phyloP scores from a whole-genome alignment of 2,113 vertebrate genomes.

The Uria lomvia region DNA sequence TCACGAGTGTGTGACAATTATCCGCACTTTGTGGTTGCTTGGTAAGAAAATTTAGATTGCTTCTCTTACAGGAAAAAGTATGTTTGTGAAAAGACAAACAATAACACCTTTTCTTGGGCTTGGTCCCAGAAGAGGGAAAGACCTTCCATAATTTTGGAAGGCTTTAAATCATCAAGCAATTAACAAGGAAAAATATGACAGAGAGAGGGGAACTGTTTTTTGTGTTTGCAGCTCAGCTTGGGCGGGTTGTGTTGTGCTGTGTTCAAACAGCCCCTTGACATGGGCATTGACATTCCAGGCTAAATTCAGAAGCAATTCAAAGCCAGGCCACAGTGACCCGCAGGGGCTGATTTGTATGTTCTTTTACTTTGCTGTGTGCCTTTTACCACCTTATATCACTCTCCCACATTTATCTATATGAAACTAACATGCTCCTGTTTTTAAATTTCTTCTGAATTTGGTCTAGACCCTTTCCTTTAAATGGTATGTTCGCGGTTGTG shows the following conservation, averaged over 20 bases:
- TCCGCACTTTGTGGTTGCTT: background rate
- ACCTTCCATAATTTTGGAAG: background rate
- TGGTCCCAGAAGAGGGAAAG: background rate
- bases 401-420: background rate
- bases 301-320: background rate
- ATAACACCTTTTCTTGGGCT: background rate
- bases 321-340: background rate
- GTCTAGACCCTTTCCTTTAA: background rate
- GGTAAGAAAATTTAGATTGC: background rate
- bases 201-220: background rate
- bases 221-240: background rate
- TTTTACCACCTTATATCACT: background rate
- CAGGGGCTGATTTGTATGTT: background rate
- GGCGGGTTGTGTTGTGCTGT: background rate
- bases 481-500: background rate
- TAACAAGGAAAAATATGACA: background rate
- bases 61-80: background rate
- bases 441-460: conserved; percentile 5
- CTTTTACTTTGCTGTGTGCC: background rate
- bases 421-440: background rate
- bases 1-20: background rate
- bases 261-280: background rate
- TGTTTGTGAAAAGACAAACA: background rate
- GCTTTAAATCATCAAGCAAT: background rate
- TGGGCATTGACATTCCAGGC: background rate